Conservation (phyloP, 2,888 invertebrate species). For the Torymus auratus region DNA sequence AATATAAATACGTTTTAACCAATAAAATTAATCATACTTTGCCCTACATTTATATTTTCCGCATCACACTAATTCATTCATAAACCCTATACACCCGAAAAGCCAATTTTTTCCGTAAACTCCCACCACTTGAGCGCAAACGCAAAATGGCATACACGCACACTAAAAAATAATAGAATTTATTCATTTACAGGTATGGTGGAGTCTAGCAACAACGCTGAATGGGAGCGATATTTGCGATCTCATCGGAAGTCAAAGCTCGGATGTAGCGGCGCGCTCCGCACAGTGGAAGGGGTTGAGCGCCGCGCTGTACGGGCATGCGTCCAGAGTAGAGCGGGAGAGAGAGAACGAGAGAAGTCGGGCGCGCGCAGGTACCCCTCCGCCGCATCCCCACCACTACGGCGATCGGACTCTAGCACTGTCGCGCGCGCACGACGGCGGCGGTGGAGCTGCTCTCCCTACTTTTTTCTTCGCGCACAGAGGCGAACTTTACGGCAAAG, state of each 20-base stretch:
- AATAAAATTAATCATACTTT: too few relatives aligned
- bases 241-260: conserved; percentile 69
- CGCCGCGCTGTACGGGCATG: conserved; percentile 68
- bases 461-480: conserved; percentile 21
- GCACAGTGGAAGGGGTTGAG: conserved; percentile 61
- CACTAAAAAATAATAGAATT: not conserved
- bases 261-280: conserved; percentile 63
- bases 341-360: conserved; percentile 65
- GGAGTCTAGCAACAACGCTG: not conserved
- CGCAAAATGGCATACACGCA: too few relatives aligned
- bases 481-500: conserved; percentile 8
- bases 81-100: too few relatives aligned
- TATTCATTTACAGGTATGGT: not conserved
- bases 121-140: too few relatives aligned
- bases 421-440: too few relatives aligned
- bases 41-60: too few relatives aligned
- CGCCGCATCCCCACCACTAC: conserved; percentile 51
- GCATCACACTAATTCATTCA: too few relatives aligned
- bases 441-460: not conserved
- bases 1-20: too few relatives aligned
- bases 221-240: conserved; percentile 59
- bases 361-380: conserved; percentile 70
- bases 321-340: conserved; percentile 64
- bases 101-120: too few relatives aligned
- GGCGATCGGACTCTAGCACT: not conserved